Evolutionary conservation across 2,888 invertebrate species (phyloP), one percentile per base, ranked within the genome.

Genomic region (Himalopsyche tibetana): DNA sequence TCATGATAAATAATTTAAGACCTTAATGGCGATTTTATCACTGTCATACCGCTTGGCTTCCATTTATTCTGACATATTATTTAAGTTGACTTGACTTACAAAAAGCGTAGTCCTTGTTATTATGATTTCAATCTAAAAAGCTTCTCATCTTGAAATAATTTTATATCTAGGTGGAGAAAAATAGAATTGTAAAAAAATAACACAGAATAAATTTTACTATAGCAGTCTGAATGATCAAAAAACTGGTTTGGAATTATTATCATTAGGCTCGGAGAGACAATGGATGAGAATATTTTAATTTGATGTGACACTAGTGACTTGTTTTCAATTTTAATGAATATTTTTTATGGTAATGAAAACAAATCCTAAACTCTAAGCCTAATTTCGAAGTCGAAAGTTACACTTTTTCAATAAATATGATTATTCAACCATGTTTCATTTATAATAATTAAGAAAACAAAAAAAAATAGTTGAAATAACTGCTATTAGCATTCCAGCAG

Each of bases 71-170:
- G 74, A 36, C 74, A 38, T 74, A 74, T 74, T 74, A 74, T 74
- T 74, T 74, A 74, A 74, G 74, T 74, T 74, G 74, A 74, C 74
- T 74, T 36, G 74, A 74, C 74, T 74, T 15, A 74, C 74, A 74
- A 74, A 74, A 74, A 74, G 74, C 74, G 28, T 63, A 74, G 74
- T 5, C 38, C 36, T 36, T 74, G 36, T 74, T 74, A 74, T 74
- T 74, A 74, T 74, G 74, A 74, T 74, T 74, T 74, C 74, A 74
- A 36, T 36, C 74, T 74, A 74, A 74, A 74, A 74, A 36, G 74
- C 63, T 28, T 63, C 63, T 28, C 28, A 63, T 63, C 28, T 63
- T 63, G 19, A n/a, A 63, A 63, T 63, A 63, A 2, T 28, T 63
- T 63, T 19, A 63, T 11, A 19, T 19, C 63, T 15, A 63, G 63